These are phyloP conservation scores for Trichechus manatus DNA, from an alignment of 2,113 vertebrate species.

Conservation along the genomic window DNA sequence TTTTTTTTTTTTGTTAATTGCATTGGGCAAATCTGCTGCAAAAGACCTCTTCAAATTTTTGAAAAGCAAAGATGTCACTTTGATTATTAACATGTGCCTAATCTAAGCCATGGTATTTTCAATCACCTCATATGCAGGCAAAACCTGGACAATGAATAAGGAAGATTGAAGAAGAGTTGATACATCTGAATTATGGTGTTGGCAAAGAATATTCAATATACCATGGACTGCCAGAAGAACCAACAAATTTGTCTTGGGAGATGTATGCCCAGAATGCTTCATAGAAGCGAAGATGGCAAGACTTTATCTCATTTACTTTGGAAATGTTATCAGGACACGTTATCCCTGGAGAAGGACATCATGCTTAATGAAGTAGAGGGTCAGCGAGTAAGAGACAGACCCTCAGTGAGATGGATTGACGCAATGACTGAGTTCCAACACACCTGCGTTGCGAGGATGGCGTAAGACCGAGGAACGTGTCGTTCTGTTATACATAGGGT, in stretches of 20 bases:
- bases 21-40: background rate
- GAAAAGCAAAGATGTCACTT: background rate
- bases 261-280: background rate
- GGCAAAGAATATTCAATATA: background rate
- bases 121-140: background rate
- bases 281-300: too few relatives aligned
- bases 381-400: background rate
- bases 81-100: background rate
- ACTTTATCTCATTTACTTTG: background rate
- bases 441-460: background rate
- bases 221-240: background rate
- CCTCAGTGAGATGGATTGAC: background rate
- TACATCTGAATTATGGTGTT: background rate
- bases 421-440: background rate
- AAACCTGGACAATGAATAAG: background rate
- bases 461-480: background rate
- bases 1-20: background rate
- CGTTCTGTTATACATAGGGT: background rate
- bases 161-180: background rate
- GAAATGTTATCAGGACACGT: background rate
- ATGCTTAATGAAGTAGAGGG: background rate
- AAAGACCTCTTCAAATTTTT: background rate
- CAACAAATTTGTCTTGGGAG: background rate
- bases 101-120: background rate
- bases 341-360: background rate